Evolutionary conservation across 2,113 vertebrate species (phyloP).

Genomic region (Phyllostomus discolor): DNA sequence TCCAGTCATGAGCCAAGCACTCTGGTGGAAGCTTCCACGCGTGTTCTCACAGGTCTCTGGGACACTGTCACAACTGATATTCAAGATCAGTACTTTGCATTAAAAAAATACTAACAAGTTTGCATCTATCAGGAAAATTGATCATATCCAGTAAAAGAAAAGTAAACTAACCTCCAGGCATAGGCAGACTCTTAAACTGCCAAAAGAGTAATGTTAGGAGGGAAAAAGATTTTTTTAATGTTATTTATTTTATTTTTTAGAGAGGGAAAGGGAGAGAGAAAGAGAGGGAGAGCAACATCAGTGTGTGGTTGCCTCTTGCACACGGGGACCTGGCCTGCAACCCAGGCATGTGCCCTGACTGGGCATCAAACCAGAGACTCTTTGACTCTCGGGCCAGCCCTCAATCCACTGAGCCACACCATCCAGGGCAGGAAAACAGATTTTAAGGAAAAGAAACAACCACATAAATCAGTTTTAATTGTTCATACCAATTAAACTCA

Average conservation of each 20-base stretch:
- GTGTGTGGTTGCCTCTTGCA: no score
- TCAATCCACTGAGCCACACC: no score
- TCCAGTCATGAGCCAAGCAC: neutral
- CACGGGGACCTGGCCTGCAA: no score
- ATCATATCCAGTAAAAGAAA: neutral
- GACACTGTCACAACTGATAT: neutral
- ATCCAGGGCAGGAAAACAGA: neutral
- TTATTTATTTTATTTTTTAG: no score
- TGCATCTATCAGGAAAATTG: neutral
- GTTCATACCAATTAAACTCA: neutral
- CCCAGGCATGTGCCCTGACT: no score
- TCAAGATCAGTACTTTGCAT: neutral
- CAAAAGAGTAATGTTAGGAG: neutral
- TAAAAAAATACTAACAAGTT: neutral
- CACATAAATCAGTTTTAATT: constrained; percentile 1
- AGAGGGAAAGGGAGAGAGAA: no score
- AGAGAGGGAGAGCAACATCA: no score
- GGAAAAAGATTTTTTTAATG: neutral
- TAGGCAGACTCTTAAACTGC: neutral
- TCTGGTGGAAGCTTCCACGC: neutral
- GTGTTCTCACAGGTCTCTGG: no score
- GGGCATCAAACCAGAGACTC: no score
- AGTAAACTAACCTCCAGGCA: neutral
- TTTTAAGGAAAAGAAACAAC: neutral
- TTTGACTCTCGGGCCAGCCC: no score